phyloP scores from a whole-genome alignment of 1,140 invertebrate genomes.

The Oryctes rhinoceros region DNA sequence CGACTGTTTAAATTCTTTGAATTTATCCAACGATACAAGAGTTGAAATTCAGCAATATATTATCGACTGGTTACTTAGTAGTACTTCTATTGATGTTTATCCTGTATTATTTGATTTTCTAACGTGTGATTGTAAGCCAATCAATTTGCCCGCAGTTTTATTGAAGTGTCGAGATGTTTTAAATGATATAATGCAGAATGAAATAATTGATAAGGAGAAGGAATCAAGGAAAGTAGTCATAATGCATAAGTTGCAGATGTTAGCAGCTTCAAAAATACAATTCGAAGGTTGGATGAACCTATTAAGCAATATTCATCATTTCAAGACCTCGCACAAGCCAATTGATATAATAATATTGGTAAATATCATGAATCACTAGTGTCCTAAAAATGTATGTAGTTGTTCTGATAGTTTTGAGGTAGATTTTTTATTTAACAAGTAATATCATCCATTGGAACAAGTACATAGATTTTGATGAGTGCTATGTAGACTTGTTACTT shows the following conservation, averaged over 20 bases:
- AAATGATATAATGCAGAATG: conserved; percentile 50
- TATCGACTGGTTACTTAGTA: conserved; percentile 48
- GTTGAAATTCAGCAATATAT: conserved; percentile 53
- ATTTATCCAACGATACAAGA: conserved; percentile 50
- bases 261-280: conserved; percentile 47
- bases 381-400: too few species aligned
- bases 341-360: conserved; percentile 29
- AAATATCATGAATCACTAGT: neutral
- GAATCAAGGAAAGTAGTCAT: conserved; percentile 52
- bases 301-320: conserved; percentile 48
- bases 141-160: conserved; percentile 44
- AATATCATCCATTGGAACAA: too few species aligned
- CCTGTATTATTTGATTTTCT: conserved; percentile 56
- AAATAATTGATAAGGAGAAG: conserved; percentile 45
- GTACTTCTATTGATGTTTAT: conserved; percentile 50
- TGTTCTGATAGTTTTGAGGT: neutral
- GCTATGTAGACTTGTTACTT: too few species aligned
- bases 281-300: conserved; percentile 53
- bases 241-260: conserved; percentile 50
- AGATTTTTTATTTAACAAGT: neutral
- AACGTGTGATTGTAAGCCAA: conserved; percentile 48
- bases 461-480: too few species aligned
- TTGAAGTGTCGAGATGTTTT: conserved; percentile 53
- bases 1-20: conserved; percentile 55
- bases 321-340: neutral